Evolutionary conservation across 2,113 vertebrate species (phyloP), one percentile per base, ranked within the genome.

Genomic region (Actenoides lindsayi): DNA sequence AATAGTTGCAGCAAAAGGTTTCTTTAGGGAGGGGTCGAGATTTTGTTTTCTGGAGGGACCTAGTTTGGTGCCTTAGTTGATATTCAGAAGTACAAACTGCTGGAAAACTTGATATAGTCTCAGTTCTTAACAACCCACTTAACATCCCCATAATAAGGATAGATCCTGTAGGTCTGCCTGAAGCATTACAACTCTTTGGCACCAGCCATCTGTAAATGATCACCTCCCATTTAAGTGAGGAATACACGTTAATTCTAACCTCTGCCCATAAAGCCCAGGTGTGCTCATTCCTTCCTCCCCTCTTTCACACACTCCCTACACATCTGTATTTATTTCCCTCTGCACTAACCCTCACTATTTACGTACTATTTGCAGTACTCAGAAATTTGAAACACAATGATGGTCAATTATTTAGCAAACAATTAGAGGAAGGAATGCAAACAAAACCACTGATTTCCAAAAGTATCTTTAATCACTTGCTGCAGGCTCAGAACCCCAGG

Each of bases 371-470:
- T 88, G 48, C 53, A 56, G 70, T 82, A 74, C 44, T 94, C 19
- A 15, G 46, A 94, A 93, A 87, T 94, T 89, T 91, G 78, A 93
- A 88, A 70, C 59, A 90, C 89, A 95, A 37, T 89, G 87, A 92
- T 15, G 27, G 62, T 53, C 97, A 98, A 92, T 96, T 94, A 96
- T 90, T 98, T 97, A 96, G 92, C 94, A 97, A 97, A 97, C 81
- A 95, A 94, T 96, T 96, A 97, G 85, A 75, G 87, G 95, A 96
- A 88, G 89, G 59, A 96, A 82, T 84, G 89, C 69, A 97, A 98
- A 98, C 91, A 98, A 96, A 97, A 7, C 74, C 90, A 70, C 77
- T 95, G 87, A 95, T 97, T 98, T 98, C 91, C 94, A 95, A 90
- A 93, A 90, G 93, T 89, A 94, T 91, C 76, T 95, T 98, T 98